These are phyloP conservation scores for Laupala kohalensis DNA, from an alignment of 1,140 invertebrate genomes.

Conservation along the genomic window DNA sequence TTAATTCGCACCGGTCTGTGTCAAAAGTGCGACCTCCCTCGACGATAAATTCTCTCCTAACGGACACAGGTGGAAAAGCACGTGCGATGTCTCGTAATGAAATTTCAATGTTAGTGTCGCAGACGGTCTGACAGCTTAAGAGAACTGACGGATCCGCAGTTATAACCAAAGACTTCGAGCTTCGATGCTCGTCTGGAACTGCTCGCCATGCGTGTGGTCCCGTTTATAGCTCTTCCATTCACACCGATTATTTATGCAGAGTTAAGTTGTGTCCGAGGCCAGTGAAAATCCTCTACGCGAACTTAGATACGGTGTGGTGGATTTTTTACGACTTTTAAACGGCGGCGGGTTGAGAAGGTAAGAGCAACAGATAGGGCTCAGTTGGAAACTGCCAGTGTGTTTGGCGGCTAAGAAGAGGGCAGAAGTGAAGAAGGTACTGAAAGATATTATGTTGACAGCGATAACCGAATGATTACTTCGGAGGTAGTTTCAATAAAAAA, in stretches of 20 bases:
- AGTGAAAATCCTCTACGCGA: background rate
- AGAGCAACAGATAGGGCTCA: too few relatives aligned
- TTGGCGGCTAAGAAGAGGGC: too few relatives aligned
- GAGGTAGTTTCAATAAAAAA: too few relatives aligned
- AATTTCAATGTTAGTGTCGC: background rate
- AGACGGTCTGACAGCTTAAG: background rate
- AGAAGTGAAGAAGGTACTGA: too few relatives aligned
- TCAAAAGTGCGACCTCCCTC: background rate
- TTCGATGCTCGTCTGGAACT: background rate
- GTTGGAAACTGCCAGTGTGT: too few relatives aligned
- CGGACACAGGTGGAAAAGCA: background rate
- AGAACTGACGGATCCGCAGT: background rate
- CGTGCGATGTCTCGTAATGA: background rate
- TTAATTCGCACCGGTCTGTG: background rate
- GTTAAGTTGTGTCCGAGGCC: background rate
- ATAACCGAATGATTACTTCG: too few relatives aligned
- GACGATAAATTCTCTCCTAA: background rate
- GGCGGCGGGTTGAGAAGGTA: too few relatives aligned
- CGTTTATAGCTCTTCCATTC: background rate
- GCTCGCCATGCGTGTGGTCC: background rate
- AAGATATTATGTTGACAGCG: too few relatives aligned
- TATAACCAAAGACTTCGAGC: background rate
- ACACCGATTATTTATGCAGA: background rate
- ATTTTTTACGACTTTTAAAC: background rate
- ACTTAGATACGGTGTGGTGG: background rate